Evolutionary conservation across 2,888 invertebrate genomes (phyloP).

Genomic region (Drosophila kanekoi): DNA sequence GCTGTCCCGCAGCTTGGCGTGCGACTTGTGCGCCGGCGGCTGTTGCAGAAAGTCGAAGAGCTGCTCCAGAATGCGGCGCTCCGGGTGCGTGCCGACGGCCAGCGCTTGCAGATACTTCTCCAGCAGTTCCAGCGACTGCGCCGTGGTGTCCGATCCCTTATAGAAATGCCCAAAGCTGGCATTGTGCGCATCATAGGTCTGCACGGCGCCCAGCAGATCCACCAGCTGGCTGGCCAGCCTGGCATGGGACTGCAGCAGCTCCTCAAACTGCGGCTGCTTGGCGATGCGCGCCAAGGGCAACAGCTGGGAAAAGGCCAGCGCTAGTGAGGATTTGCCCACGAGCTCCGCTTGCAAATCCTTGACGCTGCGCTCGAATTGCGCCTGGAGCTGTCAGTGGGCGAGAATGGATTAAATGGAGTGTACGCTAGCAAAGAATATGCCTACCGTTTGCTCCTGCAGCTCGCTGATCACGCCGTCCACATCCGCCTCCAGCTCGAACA

Average conservation of each 20-base stretch:
- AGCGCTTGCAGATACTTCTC: conserved; percentile 92
- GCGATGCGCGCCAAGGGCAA: conserved; percentile 88
- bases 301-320: conserved; percentile 88
- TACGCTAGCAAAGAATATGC: conserved; percentile 3
- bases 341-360: conserved; percentile 86
- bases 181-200: conserved; percentile 89
- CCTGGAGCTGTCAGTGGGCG: conserved; percentile 85
- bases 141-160: conserved; percentile 81
- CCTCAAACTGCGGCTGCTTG: conserved; percentile 86
- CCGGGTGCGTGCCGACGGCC: conserved; percentile 89
- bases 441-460: conserved; percentile 73
- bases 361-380: conserved; percentile 86
- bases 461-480: conserved; percentile 80
- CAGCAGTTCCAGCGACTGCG: conserved; percentile 85
- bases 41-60: conserved; percentile 62
- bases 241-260: conserved; percentile 83
- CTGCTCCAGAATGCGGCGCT: conserved; percentile 85
- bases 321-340: conserved; percentile 88
- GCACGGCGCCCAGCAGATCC: conserved; percentile 90
- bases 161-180: conserved; percentile 89
- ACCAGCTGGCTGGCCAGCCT: conserved; percentile 87
- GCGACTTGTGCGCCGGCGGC: conserved; percentile 86
- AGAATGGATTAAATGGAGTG: not conserved
- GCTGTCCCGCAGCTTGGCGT: conserved; percentile 88
- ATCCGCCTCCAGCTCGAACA: conserved; percentile 80